A percentile compares a stretch with the other conserved stretches of the same genome.
phyloP scores from a whole-genome alignment of 2,888 invertebrate genomes.

The Mesodorylaimus sp. region DNA sequence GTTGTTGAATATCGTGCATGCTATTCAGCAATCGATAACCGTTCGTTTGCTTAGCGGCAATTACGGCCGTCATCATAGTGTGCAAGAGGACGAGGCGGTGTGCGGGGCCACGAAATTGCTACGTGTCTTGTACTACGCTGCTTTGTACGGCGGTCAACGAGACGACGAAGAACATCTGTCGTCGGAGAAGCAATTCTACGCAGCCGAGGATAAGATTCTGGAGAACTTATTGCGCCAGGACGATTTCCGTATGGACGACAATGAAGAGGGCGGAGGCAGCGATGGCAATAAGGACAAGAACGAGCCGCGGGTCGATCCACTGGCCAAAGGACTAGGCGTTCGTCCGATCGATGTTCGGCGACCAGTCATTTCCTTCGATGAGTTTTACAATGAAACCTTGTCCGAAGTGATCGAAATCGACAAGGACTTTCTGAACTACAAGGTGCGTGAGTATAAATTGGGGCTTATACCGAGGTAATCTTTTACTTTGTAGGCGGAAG shows the following conservation, averaged over 20 bases:
- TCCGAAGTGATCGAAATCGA: constrained; percentile 85
- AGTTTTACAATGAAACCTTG: constrained; percentile 81
- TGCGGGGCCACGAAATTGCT: constrained; percentile 68
- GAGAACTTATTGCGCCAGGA: background rate
- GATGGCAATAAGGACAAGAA: background rate
- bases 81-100: constrained; percentile 66
- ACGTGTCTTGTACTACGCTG: constrained; percentile 66
- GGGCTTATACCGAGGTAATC: background rate
- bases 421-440: constrained; percentile 72
- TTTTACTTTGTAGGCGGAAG: background rate
- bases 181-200: background rate
- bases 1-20: constrained; percentile 40
- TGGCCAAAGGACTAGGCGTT: constrained; percentile 53
- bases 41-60: constrained; percentile 59
- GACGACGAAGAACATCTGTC: background rate
- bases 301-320: constrained; percentile 37
- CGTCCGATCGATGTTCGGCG: constrained; percentile 59
- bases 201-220: background rate
- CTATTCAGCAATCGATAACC: constrained; percentile 69
- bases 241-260: background rate
- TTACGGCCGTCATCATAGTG: constrained; percentile 49
- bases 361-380: constrained; percentile 63
- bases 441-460: constrained; percentile 33
- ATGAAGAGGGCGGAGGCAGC: too few relatives aligned
- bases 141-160: constrained; percentile 54